A percentile compares a stretch with the other conserved stretches of the same genome.
Evolutionary conservation across 2,113 vertebrate genomes (phyloP).

Genomic region (Xyliphius kryptos): DNA sequence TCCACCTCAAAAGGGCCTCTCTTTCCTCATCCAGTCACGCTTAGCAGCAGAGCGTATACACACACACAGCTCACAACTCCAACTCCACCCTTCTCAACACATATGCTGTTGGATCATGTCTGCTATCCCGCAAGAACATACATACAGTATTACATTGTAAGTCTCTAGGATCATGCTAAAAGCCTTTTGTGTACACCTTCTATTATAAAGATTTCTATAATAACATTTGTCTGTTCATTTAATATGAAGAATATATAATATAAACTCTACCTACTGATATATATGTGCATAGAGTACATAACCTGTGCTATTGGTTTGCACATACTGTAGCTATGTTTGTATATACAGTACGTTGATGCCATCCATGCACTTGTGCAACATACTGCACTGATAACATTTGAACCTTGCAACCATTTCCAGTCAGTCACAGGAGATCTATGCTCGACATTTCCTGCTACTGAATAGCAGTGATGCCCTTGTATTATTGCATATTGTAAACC

Average conservation of each 20-base stretch:
- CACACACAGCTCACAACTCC: conserved; percentile 24
- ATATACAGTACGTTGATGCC: conserved; percentile 6
- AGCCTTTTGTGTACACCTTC: too few species aligned
- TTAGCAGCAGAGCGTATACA: conserved; percentile 3
- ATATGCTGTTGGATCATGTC: too few species aligned
- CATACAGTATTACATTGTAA: too few species aligned
- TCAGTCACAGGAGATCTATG: conserved; percentile 47
- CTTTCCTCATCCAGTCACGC: conserved; percentile 33
- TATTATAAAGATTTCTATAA: too few species aligned
- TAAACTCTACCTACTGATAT: too few species aligned
- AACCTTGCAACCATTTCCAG: conserved; percentile 59
- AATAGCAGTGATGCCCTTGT: conserved; percentile 56
- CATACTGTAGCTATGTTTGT: conserved; percentile 19
- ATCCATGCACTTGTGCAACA: conserved; percentile 35
- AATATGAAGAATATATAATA: too few species aligned
- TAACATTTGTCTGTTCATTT: too few species aligned
- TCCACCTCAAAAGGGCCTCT: conserved; percentile 37
- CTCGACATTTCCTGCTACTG: conserved; percentile 55
- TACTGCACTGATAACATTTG: conserved; percentile 63
- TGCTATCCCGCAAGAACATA: too few species aligned
- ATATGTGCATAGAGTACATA: too few species aligned
- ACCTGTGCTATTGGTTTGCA: too few species aligned
- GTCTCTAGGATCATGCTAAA: too few species aligned
- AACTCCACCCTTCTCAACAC: conserved; percentile 23
- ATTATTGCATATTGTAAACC: conserved; percentile 27